A percentile compares a stretch with the other conserved stretches of the same genome.
phyloP scores from a whole-genome alignment of 2,797 vertebrate species.

The Artibeus jamaicensis region DNA sequence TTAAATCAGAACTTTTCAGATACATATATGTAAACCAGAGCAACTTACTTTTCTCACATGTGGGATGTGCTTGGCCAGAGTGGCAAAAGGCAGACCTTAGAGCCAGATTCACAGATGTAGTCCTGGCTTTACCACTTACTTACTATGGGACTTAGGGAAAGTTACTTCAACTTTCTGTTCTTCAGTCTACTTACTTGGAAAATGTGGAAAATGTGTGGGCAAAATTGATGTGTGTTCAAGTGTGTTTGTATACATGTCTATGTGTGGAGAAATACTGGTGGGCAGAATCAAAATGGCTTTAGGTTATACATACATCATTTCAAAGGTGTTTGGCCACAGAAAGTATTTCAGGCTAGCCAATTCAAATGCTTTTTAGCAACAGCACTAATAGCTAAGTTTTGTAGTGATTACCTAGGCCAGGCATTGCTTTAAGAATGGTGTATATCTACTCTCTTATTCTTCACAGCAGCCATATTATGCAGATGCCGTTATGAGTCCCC shows the following conservation, averaged over 20 bases:
- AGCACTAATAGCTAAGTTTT: background rate
- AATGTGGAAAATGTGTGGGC: background rate
- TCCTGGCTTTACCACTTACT: background rate
- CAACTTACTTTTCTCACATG: background rate
- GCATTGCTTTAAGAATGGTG: background rate
- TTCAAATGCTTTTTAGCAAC: background rate
- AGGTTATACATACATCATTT: background rate
- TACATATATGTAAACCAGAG: background rate
- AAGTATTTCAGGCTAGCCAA: background rate
- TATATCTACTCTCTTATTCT: background rate
- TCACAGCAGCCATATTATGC: background rate
- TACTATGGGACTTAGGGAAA: background rate
- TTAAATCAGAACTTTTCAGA: background rate
- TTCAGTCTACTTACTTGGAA: constrained; percentile 11
- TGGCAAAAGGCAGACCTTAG: background rate
- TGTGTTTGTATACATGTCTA: background rate
- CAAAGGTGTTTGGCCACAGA: background rate
- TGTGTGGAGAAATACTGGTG: background rate
- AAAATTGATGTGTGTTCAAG: background rate
- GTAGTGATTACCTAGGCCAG: background rate
- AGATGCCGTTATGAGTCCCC: background rate
- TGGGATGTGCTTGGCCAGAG: background rate
- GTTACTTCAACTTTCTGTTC: background rate
- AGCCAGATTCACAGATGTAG: background rate
- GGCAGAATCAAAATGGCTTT: background rate